Conservation (phyloP, 37 sponge, comb jelly and placozoan species). For the Chondrilla cf. caribensis region DNA sequence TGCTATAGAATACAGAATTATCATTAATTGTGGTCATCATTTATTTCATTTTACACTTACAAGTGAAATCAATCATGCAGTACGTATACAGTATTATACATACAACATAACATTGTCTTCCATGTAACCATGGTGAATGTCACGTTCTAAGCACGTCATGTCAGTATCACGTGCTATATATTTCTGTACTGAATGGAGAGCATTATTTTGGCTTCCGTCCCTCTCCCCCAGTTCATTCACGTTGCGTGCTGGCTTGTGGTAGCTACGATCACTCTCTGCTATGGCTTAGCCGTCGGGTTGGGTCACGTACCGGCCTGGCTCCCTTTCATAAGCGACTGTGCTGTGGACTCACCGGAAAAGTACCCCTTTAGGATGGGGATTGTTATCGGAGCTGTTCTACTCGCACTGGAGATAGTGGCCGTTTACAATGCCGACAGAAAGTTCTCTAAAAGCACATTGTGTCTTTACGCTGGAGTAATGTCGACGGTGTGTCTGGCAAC, state of each 20-base stretch:
- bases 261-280: constrained; percentile 70
- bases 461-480: constrained; percentile 37
- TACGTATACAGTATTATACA: too few relatives aligned
- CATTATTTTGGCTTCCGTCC: constrained; percentile 13
- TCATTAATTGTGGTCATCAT: too few relatives aligned
- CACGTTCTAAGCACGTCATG: too few relatives aligned
- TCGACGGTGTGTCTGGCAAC: constrained; percentile 37
- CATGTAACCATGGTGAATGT: too few relatives aligned
- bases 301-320: constrained; percentile 78
- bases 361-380: constrained; percentile 73
- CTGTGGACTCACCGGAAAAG: constrained; percentile 71
- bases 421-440: constrained; percentile 35
- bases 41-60: too few relatives aligned
- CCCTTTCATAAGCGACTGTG: constrained; percentile 87
- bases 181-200: constrained; percentile 31
- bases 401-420: constrained; percentile 33
- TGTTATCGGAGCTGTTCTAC: constrained; percentile 43
- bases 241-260: constrained; percentile 25
- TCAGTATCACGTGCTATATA: too few relatives aligned
- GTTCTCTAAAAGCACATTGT: constrained; percentile 38
- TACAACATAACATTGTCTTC: too few relatives aligned
- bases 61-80: too few relatives aligned
- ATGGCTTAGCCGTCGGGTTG: constrained; percentile 54
- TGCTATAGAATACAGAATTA: too few relatives aligned
- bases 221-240: constrained; percentile 34